Base-by-base conservation (phyloP, 2,113 vertebrate species). In the Halichoeres trimaculatus region DNA sequence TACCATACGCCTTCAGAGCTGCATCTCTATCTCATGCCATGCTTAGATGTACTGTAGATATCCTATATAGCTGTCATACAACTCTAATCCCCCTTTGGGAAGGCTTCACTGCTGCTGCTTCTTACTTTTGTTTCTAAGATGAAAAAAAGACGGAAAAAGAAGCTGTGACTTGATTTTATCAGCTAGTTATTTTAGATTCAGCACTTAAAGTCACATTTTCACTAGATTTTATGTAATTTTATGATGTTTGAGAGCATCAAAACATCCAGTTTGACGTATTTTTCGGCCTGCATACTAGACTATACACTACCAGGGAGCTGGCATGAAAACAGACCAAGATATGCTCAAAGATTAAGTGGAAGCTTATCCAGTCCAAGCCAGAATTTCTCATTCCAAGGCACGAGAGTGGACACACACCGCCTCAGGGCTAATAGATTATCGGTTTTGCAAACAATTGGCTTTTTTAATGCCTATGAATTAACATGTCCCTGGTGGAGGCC, bases 381-480 rank as follows among this genome's bases (percentile, higher is more conserved):
- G 87, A 80, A 91, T 89, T 83, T 85, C 81, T 88, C 89, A 88
- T 85, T 90, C 88, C 81, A 80, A 87, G 86, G 74, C 87, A 74
- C 91, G 88, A 73, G 76, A 94, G 86, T 93, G 89, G 90, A 91
- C 90, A 91, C 85, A 93, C 85, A 78, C 80, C 26, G 91, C 93
- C 92, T 74, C 50, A 80, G 89, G 93, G 86, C 90, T 93, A 93
- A 93, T 93, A 93, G 93, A 93, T 93, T 93, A 94, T 92, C 80
- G 91, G 90, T 91, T 91, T 90, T 90, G 90, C 91, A 93, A 92
- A 93, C 93, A 94, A 93, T 93, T 91, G 90, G 86, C 89, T 93
- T 94, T 91, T 94, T 94, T 93, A 94, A 94, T 93, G 91, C 91
- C 91, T 93, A 66, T 94, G 91, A 94, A 95, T 94, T 94, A 95